Evolutionary conservation across 2,888 invertebrate species (phyloP), one percentile per base, ranked within the genome.

Genomic region (Zelleria hepariella): DNA sequence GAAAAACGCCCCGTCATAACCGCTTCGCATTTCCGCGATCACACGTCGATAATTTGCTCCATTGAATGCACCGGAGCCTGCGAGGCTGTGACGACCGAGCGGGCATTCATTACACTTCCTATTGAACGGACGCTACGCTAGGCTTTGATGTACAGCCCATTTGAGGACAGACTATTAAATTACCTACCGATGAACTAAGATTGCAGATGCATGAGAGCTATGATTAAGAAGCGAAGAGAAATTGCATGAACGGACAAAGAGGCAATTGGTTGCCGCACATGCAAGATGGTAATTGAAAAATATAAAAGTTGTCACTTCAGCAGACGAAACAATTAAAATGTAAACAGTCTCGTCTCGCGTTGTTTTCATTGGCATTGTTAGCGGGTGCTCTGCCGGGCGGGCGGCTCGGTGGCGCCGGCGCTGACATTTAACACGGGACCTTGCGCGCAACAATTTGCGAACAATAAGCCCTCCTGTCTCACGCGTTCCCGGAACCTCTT

Each of bases 401-500:
- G 51, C 48, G 26, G 68, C 62, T 67, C 72, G 72, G 67, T 72
- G 75, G 78, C 82, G 81, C 79, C 74, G 77, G 77, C 80, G 80
- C 68, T 86, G 86, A 85, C 86, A 87, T 87, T 86, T 86, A 77
- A 72, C 74, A 74, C 62, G 70, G 74, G 80, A 78, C 85, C 85
- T 86, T 86, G 81, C 73, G 65, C 70, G 69, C 75, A 58, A 75
- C 78, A 78, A 83, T 84, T 82, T 81, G 81, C 76, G 79, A 80
- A 82, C 85, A 84, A 82, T 82, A 73, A 74, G 58, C 59, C 67
- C 68, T 67, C 70, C 58, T 80, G 82, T 82, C 82, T 77, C 76
- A 68, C 67, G 72, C 75, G 75, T 79, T 86, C 84, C 86, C 84
- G 86, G 85, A 85, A 83, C 81, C 76, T 51, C 51, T n/a, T 42